A percentile compares a stretch with the other conserved stretches of the same genome.
phyloP scores from a whole-genome alignment of 2,113 vertebrate species.

The Nymphicus hollandicus region DNA sequence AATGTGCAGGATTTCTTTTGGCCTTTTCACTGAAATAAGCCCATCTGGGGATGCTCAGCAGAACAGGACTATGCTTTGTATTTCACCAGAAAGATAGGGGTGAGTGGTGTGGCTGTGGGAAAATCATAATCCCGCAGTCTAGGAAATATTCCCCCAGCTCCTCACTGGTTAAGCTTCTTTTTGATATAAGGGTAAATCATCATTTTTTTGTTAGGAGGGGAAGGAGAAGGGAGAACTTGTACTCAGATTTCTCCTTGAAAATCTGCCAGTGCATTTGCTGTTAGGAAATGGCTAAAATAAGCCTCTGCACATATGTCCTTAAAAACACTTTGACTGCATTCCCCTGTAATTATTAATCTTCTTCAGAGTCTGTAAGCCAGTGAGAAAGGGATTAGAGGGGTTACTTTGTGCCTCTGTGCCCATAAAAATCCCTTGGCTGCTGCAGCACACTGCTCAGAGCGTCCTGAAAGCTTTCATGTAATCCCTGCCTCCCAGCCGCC shows the following conservation, averaged over 20 bases:
- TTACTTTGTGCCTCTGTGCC: constrained; percentile 66
- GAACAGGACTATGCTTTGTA: background rate
- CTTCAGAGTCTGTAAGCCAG: constrained; percentile 66
- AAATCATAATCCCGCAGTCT: background rate
- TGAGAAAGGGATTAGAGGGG: constrained; percentile 68
- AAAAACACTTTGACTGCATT: constrained; percentile 68
- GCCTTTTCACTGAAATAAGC: background rate
- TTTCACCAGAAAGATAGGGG: background rate
- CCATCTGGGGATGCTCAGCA: background rate
- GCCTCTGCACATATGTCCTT: constrained; percentile 65
- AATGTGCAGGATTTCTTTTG: background rate
- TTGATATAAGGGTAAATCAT: background rate
- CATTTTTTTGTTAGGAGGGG: background rate
- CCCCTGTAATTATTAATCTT: constrained; percentile 73
- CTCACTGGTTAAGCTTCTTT: background rate
- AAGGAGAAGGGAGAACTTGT: background rate
- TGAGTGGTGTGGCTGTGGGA: background rate
- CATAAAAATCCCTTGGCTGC: constrained; percentile 68
- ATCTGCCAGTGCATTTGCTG: constrained; percentile 27
- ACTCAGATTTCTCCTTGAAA: constrained; percentile 30
- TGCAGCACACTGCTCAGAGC: constrained; percentile 36
- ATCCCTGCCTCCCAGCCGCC: constrained; percentile 56
- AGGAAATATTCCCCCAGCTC: background rate
- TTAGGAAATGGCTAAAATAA: constrained; percentile 64
- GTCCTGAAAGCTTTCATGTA: constrained; percentile 71